Evolutionary conservation across 2,888 invertebrate genomes (phyloP).

Genomic region (Imbricaverruca yamaguchii): DNA sequence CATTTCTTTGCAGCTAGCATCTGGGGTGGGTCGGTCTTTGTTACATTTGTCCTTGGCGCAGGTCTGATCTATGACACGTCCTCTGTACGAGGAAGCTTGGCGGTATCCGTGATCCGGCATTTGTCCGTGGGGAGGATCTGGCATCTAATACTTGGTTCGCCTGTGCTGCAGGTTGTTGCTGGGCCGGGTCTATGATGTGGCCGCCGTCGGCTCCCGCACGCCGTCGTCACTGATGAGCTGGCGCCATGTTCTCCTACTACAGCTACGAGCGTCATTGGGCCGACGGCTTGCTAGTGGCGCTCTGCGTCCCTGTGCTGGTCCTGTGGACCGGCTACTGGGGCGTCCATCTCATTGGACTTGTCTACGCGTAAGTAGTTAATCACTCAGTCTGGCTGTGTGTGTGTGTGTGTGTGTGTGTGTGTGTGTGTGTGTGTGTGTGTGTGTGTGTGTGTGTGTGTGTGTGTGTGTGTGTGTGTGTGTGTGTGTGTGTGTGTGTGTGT

Average conservation of each 20-base stretch:
- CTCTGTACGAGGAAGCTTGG: no score
- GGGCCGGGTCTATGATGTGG: not conserved
- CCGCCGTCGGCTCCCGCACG: not conserved
- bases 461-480: not conserved
- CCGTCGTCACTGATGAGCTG: not conserved
- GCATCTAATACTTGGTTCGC: no score
- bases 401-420: not conserved
- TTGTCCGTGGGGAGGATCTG: no score
- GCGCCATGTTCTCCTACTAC: constrained; percentile 17
- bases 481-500: not conserved
- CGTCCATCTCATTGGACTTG: not conserved
- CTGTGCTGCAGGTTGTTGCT: no score
- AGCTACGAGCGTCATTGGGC: constrained; percentile 20
- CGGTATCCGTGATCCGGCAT: no score
- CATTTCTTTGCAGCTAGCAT: no score
- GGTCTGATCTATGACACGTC: no score
- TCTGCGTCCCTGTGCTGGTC: constrained; percentile 11
- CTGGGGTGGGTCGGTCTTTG: no score
- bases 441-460: no score
- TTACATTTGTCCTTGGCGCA: no score
- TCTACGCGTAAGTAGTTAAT: not conserved
- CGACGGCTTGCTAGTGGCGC: constrained; percentile 1
- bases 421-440: not conserved
- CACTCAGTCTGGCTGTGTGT: not conserved
- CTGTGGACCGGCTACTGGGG: constrained; percentile 7